Base-by-base conservation (phyloP, 2,797 vertebrate genomes). In the Pygocentrus nattereri region DNA sequence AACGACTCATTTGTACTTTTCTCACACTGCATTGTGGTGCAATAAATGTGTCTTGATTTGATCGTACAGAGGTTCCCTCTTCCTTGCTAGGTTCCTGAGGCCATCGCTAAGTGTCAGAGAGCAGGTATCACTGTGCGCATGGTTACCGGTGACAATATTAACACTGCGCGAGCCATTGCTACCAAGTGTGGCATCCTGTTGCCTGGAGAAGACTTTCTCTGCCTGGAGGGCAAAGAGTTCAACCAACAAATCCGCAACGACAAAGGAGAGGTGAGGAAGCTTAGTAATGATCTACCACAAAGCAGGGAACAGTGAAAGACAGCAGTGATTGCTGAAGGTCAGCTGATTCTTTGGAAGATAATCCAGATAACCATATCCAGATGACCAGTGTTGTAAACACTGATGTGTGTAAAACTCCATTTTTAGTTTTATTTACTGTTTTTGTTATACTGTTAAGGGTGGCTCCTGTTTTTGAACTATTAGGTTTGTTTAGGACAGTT, bases 71-170 rank as follows among this genome's bases (percentile, higher is more conserved):
- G 70, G 15, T 11, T 27, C 5, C 2, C 4, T 21, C 27, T 54
- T 67, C 16, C 18, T 38, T 64, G 65, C 2, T 84, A 99, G 98
- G 98, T 99, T 30, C 98, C 98, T 0, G 96, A 96, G 0, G 97
- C 98, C 44, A 99, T 99, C 54, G 0, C 89, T 1, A 98, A 97
- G 88, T 99, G 98, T 88, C 97, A 97, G 89, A 95, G 92, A 1
- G 97, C 98, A 0, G 98, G 98, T 15, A 99, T 99, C 89, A 98
- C 97, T 0, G 98, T 99, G 1, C 94, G 98, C 8, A 99, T 99
- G 98, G 98, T 99, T 79, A 99, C 98, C 0, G 98, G 98, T 30
- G 98, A 99, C 93, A 99, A 99, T 88, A 96, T 99, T 92, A 99
- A 99, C 92, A 99, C 98, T 0, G 98, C 98, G 25, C 95, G 98